These are phyloP conservation scores for Keiferia lycopersicella DNA, from an alignment of 2,888 invertebrate species.

Conservation along the genomic window DNA sequence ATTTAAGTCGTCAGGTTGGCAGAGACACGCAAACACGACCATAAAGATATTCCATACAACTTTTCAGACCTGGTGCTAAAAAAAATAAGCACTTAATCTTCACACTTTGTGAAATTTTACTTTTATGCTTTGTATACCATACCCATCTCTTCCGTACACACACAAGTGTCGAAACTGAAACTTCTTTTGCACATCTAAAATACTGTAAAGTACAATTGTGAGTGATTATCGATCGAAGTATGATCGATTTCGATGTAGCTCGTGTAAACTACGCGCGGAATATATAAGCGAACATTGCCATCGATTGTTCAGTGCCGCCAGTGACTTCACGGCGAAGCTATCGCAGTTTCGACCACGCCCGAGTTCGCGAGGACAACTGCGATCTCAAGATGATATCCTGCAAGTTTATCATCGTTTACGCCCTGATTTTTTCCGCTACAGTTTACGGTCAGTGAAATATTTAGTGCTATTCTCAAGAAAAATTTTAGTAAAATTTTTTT, in stretches of 20 bases:
- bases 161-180: too few relatives aligned
- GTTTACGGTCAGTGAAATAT: slow-evolving; percentile 53
- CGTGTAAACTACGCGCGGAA: slow-evolving; percentile 1
- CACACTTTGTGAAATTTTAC: too few relatives aligned
- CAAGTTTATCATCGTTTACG: slow-evolving; percentile 51
- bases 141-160: too few relatives aligned
- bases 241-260: neutral
- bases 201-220: too few relatives aligned
- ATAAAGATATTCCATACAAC: too few relatives aligned
- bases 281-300: slow-evolving; percentile 25
- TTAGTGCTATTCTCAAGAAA: neutral
- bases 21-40: too few relatives aligned
- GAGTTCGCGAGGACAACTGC: neutral
- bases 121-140: too few relatives aligned
- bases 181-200: too few relatives aligned
- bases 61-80: too few relatives aligned
- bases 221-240: neutral
- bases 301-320: neutral
- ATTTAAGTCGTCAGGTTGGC: too few relatives aligned
- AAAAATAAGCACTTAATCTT: too few relatives aligned
- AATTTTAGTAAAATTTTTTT: neutral
- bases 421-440: slow-evolving; percentile 54
- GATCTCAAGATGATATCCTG: slow-evolving; percentile 31
- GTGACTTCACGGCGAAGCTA: neutral
- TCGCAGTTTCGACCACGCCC: neutral